Evolutionary conservation across 1,140 invertebrate genomes (phyloP), one percentile per base, ranked within the genome.

Genomic region (Lineus longissimus): DNA sequence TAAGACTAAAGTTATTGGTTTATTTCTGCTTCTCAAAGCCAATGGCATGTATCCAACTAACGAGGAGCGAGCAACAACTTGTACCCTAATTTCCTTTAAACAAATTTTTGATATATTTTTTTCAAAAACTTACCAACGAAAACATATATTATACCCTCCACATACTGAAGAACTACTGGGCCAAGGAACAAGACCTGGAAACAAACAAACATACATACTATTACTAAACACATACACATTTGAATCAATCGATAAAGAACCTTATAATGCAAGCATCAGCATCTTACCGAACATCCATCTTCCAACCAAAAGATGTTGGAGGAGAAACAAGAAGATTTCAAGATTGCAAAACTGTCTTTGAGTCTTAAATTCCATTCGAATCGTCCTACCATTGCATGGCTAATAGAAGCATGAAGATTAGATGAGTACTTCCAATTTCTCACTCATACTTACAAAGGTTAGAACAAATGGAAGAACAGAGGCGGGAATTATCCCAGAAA

Each of bases 401-500:
- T n/a, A n/a, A n/a, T n/a, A n/a, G n/a, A n/a, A n/a, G n/a, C n/a
- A n/a, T n/a, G n/a, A n/a, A n/a, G n/a, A n/a, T n/a, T n/a, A n/a
- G n/a, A n/a, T n/a, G n/a, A n/a, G n/a, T n/a, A n/a, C n/a, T n/a
- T n/a, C n/a, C n/a, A n/a, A n/a, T n/a, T n/a, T n/a, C n/a, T n/a
- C n/a, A n/a, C n/a, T n/a, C n/a, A 27, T 15, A 62, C 68, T 65
- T 69, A 94, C 84, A 78, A 88, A 88, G 22, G 94, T 96, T 58
- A 96, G 82, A 61, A 90, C 72, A 43, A 94, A 82, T 22, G 94
- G 92, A 66, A 93, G 78, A 17, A 90, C 76, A 62, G 85, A 77
- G 23, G 93, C 93, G 73, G 86, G 85, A 61, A 92, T 73, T 27
- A 94, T 73, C 62, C 93, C 93, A 47, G 85, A 74, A 72, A 84